Percentiles rank a stretch among this genome's conserved stretches.
Evolutionary conservation across 2,888 invertebrate genomes (phyloP).

Genomic region (Nowickia ferox): DNA sequence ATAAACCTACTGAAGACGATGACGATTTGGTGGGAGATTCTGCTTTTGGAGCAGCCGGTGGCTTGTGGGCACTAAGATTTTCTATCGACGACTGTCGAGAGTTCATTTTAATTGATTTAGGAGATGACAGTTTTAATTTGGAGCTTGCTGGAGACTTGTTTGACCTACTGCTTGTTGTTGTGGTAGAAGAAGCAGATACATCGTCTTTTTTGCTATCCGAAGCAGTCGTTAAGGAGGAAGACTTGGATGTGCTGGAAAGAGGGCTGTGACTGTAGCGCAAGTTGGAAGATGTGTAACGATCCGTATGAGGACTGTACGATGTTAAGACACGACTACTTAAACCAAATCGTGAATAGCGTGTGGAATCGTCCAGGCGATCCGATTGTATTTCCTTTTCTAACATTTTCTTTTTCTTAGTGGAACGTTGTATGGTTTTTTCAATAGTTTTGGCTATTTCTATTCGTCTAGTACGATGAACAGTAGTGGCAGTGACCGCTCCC

Average conservation of each 20-base stretch:
- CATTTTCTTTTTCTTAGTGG: slow-evolving; percentile 85
- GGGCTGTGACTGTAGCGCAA: slow-evolving; percentile 80
- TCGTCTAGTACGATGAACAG: slow-evolving; percentile 85
- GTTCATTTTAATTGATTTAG: slow-evolving; percentile 78
- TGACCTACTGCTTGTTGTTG: slow-evolving; percentile 38
- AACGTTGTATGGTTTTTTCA: slow-evolving; percentile 87
- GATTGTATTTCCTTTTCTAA: slow-evolving; percentile 90
- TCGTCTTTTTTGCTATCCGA: slow-evolving; percentile 72
- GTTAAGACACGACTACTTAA: slow-evolving; percentile 84
- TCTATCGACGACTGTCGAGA: slow-evolving; percentile 81
- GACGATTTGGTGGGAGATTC: slow-evolving; percentile 82
- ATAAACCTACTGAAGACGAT: slow-evolving; percentile 82
- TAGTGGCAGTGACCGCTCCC: slow-evolving; percentile 84
- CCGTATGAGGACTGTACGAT: slow-evolving; percentile 82
- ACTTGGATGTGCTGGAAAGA: slow-evolving; percentile 74
- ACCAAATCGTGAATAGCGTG: slow-evolving; percentile 86
- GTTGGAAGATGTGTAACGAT: slow-evolving; percentile 80
- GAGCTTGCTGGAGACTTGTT: slow-evolving; percentile 49
- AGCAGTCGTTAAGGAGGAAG: slow-evolving; percentile 50
- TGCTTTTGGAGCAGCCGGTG: slow-evolving; percentile 77
- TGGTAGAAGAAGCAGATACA: slow-evolving; percentile 46
- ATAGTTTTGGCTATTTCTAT: slow-evolving; percentile 89
- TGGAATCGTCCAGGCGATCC: slow-evolving; percentile 88
- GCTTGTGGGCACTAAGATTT: slow-evolving; percentile 78
- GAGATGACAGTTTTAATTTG: slow-evolving; percentile 81